A percentile compares a stretch with the other conserved stretches of the same genome.
These are phyloP conservation scores for Drosophila meridionalis DNA, from an alignment of 2,888 invertebrate species.

Conservation along the genomic window DNA sequence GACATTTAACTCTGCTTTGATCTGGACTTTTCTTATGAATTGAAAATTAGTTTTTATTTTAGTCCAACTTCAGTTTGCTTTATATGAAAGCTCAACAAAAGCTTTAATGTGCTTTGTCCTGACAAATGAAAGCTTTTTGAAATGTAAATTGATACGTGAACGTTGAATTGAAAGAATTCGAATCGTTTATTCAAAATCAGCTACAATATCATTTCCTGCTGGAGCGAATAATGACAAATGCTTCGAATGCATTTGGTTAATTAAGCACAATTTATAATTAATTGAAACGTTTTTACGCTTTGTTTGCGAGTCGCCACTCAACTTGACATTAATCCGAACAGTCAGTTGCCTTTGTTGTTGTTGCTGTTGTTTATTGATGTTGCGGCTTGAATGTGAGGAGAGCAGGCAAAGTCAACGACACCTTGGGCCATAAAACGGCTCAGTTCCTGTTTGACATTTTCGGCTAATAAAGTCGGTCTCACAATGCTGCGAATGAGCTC, in stretches of 20 bases:
- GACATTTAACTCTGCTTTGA: no score
- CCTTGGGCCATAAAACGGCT: conserved; percentile 38
- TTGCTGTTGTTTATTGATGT: conserved; percentile 17
- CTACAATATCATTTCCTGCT: conserved; percentile 2
- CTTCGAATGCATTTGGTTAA: conserved; percentile 32
- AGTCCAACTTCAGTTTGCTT: background rate
- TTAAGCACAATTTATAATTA: conserved; percentile 41
- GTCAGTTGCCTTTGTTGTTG: conserved; percentile 12
- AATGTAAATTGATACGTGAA: background rate
- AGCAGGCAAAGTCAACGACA: conserved; percentile 48
- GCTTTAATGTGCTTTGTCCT: background rate
- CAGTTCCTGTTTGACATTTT: conserved; percentile 51
- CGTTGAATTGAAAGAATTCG: conserved; percentile 4
- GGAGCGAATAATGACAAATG: conserved; percentile 25
- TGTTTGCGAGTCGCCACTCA: conserved; percentile 11
- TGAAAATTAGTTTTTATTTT: background rate
- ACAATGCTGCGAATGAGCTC: conserved; percentile 13
- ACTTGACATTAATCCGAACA: conserved; percentile 52
- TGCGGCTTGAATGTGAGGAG: conserved; percentile 12
- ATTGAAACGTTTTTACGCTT: conserved; percentile 37
- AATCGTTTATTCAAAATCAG: background rate
- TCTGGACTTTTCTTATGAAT: no score
- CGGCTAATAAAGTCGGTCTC: conserved; percentile 47
- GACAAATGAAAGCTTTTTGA: background rate
- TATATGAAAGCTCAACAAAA: background rate